phyloP scores from a whole-genome alignment of 2,797 vertebrate genomes.

The Crypturellus tataupa region DNA sequence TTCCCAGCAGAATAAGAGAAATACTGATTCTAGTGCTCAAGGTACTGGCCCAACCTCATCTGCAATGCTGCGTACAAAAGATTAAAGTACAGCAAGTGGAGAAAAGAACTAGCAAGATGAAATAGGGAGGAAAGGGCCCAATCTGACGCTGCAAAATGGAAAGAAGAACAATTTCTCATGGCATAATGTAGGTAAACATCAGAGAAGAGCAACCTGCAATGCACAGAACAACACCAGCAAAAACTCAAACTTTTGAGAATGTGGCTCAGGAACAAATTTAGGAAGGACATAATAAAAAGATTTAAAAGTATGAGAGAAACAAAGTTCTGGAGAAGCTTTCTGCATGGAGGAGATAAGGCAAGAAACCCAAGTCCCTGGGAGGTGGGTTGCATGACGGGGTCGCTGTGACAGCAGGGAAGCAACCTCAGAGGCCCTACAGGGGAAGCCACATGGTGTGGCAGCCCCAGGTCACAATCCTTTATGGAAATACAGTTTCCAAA shows the following conservation, averaged over 20 bases:
- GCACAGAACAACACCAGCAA: not conserved
- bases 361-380: not conserved
- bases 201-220: not conserved
- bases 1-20: not conserved
- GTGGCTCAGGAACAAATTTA: not conserved
- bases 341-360: not conserved
- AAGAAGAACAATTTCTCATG: not conserved
- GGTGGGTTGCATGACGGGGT: not conserved
- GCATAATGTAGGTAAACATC: not conserved
- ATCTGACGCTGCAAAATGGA: not conserved
- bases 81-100: not conserved
- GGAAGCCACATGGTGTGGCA: not conserved
- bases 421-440: not conserved
- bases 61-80: not conserved
- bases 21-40: not conserved
- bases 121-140: not conserved
- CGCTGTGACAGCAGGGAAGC: not conserved
- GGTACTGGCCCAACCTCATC: not conserved
- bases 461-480: not conserved
- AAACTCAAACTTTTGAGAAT: not conserved
- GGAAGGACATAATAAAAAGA: not conserved
- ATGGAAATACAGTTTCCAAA: slow-evolving; percentile 15
- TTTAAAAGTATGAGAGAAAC: not conserved
- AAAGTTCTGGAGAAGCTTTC: not conserved
- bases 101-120: not conserved